phyloP scores from a whole-genome alignment of 2,113 vertebrate genomes.

The Columba livia region DNA sequence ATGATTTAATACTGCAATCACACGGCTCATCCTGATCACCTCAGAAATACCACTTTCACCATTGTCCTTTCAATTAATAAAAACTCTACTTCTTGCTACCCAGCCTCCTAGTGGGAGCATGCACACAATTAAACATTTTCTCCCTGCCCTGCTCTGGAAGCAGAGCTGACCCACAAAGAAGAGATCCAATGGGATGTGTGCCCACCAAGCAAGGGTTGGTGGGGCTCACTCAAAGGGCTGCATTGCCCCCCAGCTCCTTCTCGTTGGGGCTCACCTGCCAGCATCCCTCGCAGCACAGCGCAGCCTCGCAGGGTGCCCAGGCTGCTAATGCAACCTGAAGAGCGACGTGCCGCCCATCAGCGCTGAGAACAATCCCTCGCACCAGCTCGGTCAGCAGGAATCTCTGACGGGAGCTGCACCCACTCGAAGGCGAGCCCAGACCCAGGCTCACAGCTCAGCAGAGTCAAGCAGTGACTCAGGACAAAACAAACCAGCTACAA shows the following conservation, averaged over 20 bases:
- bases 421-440: background rate
- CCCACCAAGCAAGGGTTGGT: fast-evolving
- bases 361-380: background rate
- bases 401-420: background rate
- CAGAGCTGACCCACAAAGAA: background rate
- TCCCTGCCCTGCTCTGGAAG: background rate
- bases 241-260: background rate
- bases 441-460: background rate
- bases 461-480: conserved; percentile 33
- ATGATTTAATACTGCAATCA: background rate
- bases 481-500: conserved; percentile 59
- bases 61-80: background rate
- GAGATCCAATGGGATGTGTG: fast-evolving
- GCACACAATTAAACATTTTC: background rate
- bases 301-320: background rate
- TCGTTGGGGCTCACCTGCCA: background rate
- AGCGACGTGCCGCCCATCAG: background rate
- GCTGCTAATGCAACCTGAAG: background rate
- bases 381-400: fast-evolving
- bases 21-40: fast-evolving
- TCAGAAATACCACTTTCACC: background rate
- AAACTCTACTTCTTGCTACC: background rate
- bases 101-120: background rate
- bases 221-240: background rate
- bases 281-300: background rate